Conservation (phyloP, 2,888 invertebrate genomes). For the Uloborus plumipes region DNA sequence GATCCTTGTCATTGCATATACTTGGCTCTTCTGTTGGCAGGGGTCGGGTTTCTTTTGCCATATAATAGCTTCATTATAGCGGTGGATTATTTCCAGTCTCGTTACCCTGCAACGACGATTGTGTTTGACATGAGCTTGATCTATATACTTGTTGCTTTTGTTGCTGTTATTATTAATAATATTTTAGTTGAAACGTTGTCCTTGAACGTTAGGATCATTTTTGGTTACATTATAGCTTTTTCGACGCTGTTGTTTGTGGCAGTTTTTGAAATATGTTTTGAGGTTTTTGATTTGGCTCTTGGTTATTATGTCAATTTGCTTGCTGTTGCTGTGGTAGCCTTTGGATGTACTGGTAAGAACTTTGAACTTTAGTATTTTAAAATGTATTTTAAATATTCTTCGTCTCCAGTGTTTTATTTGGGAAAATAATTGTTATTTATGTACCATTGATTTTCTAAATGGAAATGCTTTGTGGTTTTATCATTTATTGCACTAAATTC, state of each 20-base stretch:
- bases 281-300: slow-evolving; percentile 82
- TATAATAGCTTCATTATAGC: slow-evolving; percentile 96
- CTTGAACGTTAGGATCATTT: slow-evolving; percentile 86
- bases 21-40: slow-evolving; percentile 83
- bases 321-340: slow-evolving; percentile 86
- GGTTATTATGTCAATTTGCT: slow-evolving; percentile 87
- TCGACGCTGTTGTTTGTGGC: slow-evolving; percentile 86
- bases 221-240: slow-evolving; percentile 88
- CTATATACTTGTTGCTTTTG: slow-evolving; percentile 90
- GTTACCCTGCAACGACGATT: slow-evolving; percentile 86
- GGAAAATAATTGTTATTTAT: not conserved
- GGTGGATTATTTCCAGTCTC: slow-evolving; percentile 89
- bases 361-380: not conserved
- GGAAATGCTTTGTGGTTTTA: too few species aligned
- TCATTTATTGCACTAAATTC: too few species aligned
- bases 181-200: slow-evolving; percentile 85
- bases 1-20: slow-evolving; percentile 79
- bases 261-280: slow-evolving; percentile 88
- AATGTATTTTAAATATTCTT: not conserved
- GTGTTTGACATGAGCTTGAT: slow-evolving; percentile 94
- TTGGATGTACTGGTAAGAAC: slow-evolving; percentile 83
- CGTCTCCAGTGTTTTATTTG: not conserved
- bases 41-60: slow-evolving; percentile 89
- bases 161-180: slow-evolving; percentile 88
- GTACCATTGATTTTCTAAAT: too few species aligned